These are phyloP conservation scores for Melanotaenia trifasciata DNA, from an alignment of 2,797 vertebrate species.

Conservation along the genomic window DNA sequence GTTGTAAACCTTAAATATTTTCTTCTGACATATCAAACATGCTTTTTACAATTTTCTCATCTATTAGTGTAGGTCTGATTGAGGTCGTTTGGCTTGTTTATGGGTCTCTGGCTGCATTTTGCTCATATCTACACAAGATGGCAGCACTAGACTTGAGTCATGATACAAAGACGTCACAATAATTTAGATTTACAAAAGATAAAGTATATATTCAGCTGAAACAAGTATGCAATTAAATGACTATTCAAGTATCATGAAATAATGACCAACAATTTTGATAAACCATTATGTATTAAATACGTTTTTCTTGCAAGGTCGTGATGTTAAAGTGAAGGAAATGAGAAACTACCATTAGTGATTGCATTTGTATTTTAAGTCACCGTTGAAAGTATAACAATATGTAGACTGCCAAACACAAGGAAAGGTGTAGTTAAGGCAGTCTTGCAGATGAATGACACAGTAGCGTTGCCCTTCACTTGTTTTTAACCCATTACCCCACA, in stretches of 20 bases:
- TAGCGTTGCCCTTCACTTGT: slow-evolving; percentile 18
- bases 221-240: background rate
- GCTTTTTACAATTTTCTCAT: too few species aligned
- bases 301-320: background rate
- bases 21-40: background rate
- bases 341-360: background rate
- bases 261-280: background rate
- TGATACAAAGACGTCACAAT: background rate
- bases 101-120: background rate
- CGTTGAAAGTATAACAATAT: background rate
- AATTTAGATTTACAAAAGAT: background rate
- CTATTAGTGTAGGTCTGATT: background rate
- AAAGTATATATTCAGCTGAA: background rate
- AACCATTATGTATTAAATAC: background rate
- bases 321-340: background rate
- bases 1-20: too few species aligned
- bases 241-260: background rate
- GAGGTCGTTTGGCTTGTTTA: background rate
- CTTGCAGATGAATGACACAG: background rate
- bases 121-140: background rate
- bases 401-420: slow-evolving; percentile 27
- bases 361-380: slow-evolving; percentile 5
- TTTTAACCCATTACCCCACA: slow-evolving; percentile 36
- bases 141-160: background rate
- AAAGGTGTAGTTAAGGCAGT: slow-evolving; percentile 1